Evolutionary conservation across 2,113 vertebrate genomes (phyloP), one percentile per base, ranked within the genome.

Genomic region (Eira barbara): DNA sequence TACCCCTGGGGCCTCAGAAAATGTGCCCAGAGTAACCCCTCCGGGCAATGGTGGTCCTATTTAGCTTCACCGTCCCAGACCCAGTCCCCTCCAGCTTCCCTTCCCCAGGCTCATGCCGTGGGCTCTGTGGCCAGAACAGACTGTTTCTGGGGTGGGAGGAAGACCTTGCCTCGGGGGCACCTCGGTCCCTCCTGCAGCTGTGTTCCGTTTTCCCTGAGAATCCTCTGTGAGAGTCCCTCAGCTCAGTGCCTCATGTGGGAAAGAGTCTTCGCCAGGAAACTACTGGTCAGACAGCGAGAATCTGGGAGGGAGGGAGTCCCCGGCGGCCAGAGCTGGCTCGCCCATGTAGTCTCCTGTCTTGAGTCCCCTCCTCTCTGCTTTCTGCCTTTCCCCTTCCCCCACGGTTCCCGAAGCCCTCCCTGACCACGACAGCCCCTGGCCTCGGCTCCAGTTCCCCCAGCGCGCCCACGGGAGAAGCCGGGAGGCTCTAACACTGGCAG

Each of bases 171-270:
- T 83, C 14, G 20, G 74, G 87, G 80, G 73, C 89, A 82, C 86
- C 94, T 91, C 97, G 31, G 67, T 73, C 73, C 67, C 96, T 76
- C 93, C 82, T 29, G 55, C 94, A 94, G 97, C 96, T 97, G 91
- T 55, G 76, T 42, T 67, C 47, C 71, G 12, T 39, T 97, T 59
- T 92, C 71, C 4, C 0, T 27, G 96, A 96, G 87, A 95, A 93
- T 39, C 67, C 76, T 95, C 76, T 2, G 0, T 27, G 96, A 96
- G 79, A 96, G 95, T 39, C 79, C 45, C 27, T 71, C 14, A 67
- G 61, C n/a, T 3, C 42, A 79, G 65, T 1, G 55, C 42, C 95
- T 93, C 76, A 52, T 65, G 78, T 95, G 97, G 96, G 97, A 98
- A 96, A 93, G 52, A 61, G 52, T 21, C 59, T 59, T 15, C 3